Conservation (phyloP, 2,113 vertebrate species). For the Chrysemys picta region DNA sequence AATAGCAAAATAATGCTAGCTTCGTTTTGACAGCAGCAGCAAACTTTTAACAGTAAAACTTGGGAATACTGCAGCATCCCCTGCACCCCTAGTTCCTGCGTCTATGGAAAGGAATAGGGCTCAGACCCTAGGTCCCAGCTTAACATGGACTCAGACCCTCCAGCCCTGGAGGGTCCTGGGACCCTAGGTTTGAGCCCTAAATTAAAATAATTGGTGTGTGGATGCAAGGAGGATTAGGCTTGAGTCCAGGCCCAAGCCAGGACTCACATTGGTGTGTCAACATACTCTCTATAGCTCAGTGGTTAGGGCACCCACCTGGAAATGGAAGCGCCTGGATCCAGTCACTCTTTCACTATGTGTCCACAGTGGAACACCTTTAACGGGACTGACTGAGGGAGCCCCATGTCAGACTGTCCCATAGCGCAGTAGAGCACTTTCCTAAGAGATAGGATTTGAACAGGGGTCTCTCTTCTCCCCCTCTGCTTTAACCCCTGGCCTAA, state of each 20-base stretch:
- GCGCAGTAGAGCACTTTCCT: background rate
- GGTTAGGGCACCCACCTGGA: background rate
- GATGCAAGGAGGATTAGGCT: background rate
- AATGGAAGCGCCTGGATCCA: background rate
- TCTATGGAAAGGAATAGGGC: background rate
- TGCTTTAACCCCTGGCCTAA: background rate
- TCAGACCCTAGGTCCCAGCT: background rate
- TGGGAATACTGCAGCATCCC: too few species aligned
- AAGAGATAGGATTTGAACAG: background rate
- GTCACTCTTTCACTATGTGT: background rate
- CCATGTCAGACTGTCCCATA: background rate
- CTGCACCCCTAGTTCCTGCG: too few species aligned
- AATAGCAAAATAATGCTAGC: too few species aligned
- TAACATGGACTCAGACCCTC: background rate
- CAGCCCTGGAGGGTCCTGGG: background rate
- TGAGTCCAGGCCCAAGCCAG: too few species aligned
- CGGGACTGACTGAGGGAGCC: background rate
- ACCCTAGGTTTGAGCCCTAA: background rate
- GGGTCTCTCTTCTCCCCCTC: background rate
- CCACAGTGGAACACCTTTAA: background rate
- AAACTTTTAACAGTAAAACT: too few species aligned
- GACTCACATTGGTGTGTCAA: background rate
- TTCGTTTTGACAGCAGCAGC: too few species aligned
- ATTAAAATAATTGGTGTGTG: background rate
- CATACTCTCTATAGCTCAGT: background rate